Evolutionary conservation across 2,888 invertebrate species (phyloP).

Genomic region (Punctoribates punctum): DNA sequence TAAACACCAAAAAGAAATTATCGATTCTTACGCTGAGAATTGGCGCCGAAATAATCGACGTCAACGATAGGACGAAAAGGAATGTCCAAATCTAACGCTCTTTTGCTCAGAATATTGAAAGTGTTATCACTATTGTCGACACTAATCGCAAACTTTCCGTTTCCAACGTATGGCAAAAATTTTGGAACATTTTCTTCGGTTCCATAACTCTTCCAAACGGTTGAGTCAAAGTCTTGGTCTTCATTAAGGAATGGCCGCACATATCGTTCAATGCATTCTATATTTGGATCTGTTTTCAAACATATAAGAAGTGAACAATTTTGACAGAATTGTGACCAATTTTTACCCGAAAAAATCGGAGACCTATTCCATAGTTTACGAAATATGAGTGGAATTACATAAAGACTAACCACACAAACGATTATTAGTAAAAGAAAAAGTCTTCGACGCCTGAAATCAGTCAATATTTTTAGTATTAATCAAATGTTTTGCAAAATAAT

Average conservation of each 20-base stretch:
- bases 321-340: neutral
- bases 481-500: neutral
- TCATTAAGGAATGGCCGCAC: constrained; percentile 63
- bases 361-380: constrained; percentile 60
- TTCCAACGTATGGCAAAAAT: constrained; percentile 62
- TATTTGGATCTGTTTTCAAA: constrained; percentile 56
- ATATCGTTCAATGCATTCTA: constrained; percentile 65
- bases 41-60: constrained; percentile 47
- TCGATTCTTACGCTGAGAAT: constrained; percentile 58
- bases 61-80: constrained; percentile 65
- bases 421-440: constrained; percentile 45
- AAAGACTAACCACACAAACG: constrained; percentile 58
- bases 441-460: constrained; percentile 45
- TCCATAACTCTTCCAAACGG: constrained; percentile 62
- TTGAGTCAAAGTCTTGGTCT: constrained; percentile 65
- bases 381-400: constrained; percentile 64
- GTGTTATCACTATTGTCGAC: constrained; percentile 60
- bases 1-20: neutral
- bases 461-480: too few species aligned
- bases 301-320: neutral
- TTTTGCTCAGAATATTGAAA: constrained; percentile 59
- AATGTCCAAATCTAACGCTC: constrained; percentile 65
- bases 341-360: constrained; percentile 50
- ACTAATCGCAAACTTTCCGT: constrained; percentile 67
- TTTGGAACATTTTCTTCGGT: constrained; percentile 55